A percentile compares a stretch with the other conserved stretches of the same genome.
phyloP scores from a whole-genome alignment of 2,113 vertebrate genomes.

The Rattus rattus region DNA sequence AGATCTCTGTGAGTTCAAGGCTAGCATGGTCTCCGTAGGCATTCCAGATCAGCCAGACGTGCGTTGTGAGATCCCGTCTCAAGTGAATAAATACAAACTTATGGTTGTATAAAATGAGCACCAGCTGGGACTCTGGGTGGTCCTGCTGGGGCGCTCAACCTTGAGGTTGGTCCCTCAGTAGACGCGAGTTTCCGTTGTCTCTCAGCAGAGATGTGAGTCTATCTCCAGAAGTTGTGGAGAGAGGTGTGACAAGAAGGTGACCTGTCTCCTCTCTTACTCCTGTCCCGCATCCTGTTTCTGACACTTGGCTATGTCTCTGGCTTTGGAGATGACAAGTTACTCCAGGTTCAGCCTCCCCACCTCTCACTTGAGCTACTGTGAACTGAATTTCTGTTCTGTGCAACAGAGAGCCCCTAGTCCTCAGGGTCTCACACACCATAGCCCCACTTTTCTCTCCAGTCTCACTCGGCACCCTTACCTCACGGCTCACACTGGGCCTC shows the following conservation, averaged over 20 bases:
- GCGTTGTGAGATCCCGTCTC: neutral
- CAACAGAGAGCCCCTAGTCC: accelerated
- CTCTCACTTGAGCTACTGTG: neutral
- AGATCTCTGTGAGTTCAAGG: neutral
- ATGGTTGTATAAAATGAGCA: neutral
- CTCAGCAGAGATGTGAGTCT: neutral
- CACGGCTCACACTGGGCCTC: no score
- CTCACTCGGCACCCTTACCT: neutral
- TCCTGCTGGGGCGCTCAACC: neutral
- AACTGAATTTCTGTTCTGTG: conserved; percentile 15
- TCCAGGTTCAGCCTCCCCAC: neutral
- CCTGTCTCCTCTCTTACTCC: neutral
- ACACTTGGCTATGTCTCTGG: neutral
- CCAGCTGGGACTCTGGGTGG: neutral
- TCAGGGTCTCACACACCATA: neutral
- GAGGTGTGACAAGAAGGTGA: neutral
- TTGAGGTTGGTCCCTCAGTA: neutral
- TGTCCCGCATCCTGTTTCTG: neutral
- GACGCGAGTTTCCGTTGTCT: neutral
- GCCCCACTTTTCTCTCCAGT: neutral
- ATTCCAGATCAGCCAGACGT: neutral
- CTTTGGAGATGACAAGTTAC: neutral
- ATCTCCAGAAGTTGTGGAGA: neutral
- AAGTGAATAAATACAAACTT: neutral
- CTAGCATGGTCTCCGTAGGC: neutral